Percentiles rank a stretch among this genome's conserved stretches.
Evolutionary conservation across 2,888 invertebrate species (phyloP).

Genomic region (Caenorhabditis sp.): DNA sequence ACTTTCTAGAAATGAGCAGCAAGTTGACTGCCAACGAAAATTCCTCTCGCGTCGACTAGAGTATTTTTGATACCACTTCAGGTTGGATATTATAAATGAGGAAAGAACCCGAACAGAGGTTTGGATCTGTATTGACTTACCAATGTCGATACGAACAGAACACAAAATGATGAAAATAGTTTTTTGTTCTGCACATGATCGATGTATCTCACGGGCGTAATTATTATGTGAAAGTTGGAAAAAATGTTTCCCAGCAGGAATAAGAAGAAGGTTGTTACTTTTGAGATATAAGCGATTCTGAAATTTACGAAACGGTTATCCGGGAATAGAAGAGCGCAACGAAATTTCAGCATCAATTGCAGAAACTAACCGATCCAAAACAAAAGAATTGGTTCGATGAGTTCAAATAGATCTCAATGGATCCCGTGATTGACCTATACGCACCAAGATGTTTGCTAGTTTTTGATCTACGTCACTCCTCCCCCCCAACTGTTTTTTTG

Average conservation of each 20-base stretch:
- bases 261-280: too few species aligned
- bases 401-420: constrained; percentile 46
- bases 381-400: constrained; percentile 23
- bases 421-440: constrained; percentile 52
- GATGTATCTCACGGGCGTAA: too few species aligned
- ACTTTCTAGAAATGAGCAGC: too few species aligned
- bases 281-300: too few species aligned
- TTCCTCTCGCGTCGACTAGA: neutral
- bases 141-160: constrained; percentile 15
- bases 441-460: constrained; percentile 53
- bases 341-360: neutral
- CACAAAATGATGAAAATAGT: constrained; percentile 18
- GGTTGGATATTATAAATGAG: neutral
- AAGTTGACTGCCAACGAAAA: too few species aligned
- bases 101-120: neutral
- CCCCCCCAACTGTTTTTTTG: constrained; percentile 17
- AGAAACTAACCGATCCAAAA: neutral
- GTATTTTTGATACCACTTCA: constrained; percentile 3
- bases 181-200: too few species aligned
- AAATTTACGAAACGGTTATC: too few species aligned
- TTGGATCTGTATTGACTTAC: constrained; percentile 9
- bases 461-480: constrained; percentile 40
- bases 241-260: too few species aligned
- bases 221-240: neutral
- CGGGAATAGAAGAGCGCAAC: too few species aligned